Evolutionary conservation across 2,888 invertebrate species (phyloP).

Genomic region (Megamerina dolium): DNA sequence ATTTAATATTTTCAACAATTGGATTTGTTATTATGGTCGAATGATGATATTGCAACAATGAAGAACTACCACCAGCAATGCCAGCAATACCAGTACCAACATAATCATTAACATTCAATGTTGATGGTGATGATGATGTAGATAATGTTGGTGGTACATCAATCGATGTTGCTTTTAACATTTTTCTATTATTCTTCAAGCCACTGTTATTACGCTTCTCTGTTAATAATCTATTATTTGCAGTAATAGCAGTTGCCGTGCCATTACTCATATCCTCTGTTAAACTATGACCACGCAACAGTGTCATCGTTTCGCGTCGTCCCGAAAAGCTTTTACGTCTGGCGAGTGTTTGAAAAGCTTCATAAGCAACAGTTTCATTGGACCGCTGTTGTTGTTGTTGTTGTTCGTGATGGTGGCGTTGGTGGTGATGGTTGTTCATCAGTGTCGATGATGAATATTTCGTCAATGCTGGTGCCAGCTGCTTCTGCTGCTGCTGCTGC

Average conservation of each 20-base stretch:
- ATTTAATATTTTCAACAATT: slow-evolving; percentile 9
- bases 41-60: not conserved
- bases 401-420: slow-evolving; percentile 10
- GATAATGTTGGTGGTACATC: no score
- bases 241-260: slow-evolving; percentile 11
- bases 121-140: no score
- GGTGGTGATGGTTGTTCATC: no score
- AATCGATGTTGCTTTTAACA: slow-evolving; percentile 32
- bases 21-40: slow-evolving; percentile 12
- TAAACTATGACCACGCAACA: slow-evolving; percentile 11
- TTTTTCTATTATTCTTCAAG: no score
- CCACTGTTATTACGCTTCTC: not conserved
- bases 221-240: no score
- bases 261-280: slow-evolving; percentile 6
- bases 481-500: slow-evolving; percentile 8
- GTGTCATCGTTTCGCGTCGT: slow-evolving; percentile 15
- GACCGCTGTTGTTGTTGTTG: slow-evolving; percentile 7
- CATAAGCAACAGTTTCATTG: slow-evolving; percentile 43
- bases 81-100: slow-evolving; percentile 6
- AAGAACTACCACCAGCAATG: not conserved
- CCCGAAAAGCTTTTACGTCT: slow-evolving; percentile 38
- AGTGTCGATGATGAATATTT: not conserved
- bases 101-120: slow-evolving; percentile 16
- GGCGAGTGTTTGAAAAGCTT: slow-evolving; percentile 37
- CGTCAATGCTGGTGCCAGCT: slow-evolving; percentile 19